phyloP scores from a whole-genome alignment of 2,113 vertebrate species.

The Vulpes vulpes region DNA sequence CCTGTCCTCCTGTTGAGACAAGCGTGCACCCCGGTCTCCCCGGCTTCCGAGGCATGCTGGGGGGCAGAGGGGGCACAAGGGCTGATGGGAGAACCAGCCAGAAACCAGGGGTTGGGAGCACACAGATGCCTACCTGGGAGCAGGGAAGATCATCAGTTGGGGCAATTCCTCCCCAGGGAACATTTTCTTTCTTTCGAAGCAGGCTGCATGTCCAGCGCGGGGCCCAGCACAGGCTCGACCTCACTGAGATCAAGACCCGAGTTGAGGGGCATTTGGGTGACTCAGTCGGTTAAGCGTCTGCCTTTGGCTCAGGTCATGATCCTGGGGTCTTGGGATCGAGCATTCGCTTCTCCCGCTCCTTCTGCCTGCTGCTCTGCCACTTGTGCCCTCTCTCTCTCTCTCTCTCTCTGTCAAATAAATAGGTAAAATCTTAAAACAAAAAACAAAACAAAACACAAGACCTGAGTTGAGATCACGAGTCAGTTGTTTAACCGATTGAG shows the following conservation, averaged over 20 bases:
- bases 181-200: background rate
- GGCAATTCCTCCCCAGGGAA: background rate
- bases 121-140: background rate
- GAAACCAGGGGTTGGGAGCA: background rate
- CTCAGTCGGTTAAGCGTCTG: too few relatives aligned
- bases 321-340: too few relatives aligned
- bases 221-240: background rate
- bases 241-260: background rate
- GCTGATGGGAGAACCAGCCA: background rate
- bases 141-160: background rate
- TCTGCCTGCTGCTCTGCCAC: too few relatives aligned
- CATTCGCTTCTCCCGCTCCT: too few relatives aligned
- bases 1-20: background rate
- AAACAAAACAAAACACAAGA: background rate
- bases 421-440: too few relatives aligned
- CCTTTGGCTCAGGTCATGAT: too few relatives aligned
- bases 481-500: background rate
- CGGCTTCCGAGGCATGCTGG: background rate
- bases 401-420: too few relatives aligned
- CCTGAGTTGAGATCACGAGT: background rate
- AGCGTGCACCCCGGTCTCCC: background rate
- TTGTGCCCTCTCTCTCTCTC: too few relatives aligned
- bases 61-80: background rate
- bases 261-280: background rate
- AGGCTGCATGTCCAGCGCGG: background rate